A percentile compares a stretch with the other conserved stretches of the same genome.
Evolutionary conservation across 2,113 vertebrate genomes (phyloP).

Genomic region (Pagrus major): DNA sequence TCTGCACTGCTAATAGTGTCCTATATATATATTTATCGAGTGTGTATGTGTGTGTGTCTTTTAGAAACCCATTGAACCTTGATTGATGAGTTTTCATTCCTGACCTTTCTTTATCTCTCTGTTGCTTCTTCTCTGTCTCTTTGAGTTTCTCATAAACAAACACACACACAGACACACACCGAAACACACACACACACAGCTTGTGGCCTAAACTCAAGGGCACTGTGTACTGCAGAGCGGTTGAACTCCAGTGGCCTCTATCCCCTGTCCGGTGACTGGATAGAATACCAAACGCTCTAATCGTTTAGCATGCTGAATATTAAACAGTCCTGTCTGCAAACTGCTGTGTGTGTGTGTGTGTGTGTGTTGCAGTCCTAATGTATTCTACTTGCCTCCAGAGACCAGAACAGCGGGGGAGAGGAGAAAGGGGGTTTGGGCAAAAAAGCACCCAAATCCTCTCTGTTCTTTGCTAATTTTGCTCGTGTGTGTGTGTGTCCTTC

Average conservation of each 20-base stretch:
- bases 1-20: constrained; percentile 14
- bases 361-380: constrained; percentile 50
- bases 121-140: neutral
- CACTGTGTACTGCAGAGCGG: constrained; percentile 49
- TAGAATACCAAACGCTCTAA: constrained; percentile 74
- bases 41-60: constrained; percentile 15
- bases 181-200: constrained; percentile 19
- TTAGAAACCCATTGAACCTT: constrained; percentile 29
- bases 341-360: constrained; percentile 17
- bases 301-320: constrained; percentile 74
- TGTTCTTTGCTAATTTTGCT: constrained; percentile 50
- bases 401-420: constrained; percentile 60
- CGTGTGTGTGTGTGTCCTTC: constrained; percentile 26
- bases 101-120: constrained; percentile 24
- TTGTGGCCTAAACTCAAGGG: constrained; percentile 65
- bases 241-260: constrained; percentile 71
- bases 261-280: constrained; percentile 55
- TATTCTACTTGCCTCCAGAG: constrained; percentile 49
- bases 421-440: constrained; percentile 32
- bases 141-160: constrained; percentile 28
- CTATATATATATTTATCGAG: constrained; percentile 15
- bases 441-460: constrained; percentile 38
- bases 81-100: constrained; percentile 44
- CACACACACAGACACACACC: constrained; percentile 20
- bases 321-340: constrained; percentile 68